These are phyloP conservation scores for Micrasema minimum DNA, from an alignment of 1,140 invertebrate species.

Conservation along the genomic window DNA sequence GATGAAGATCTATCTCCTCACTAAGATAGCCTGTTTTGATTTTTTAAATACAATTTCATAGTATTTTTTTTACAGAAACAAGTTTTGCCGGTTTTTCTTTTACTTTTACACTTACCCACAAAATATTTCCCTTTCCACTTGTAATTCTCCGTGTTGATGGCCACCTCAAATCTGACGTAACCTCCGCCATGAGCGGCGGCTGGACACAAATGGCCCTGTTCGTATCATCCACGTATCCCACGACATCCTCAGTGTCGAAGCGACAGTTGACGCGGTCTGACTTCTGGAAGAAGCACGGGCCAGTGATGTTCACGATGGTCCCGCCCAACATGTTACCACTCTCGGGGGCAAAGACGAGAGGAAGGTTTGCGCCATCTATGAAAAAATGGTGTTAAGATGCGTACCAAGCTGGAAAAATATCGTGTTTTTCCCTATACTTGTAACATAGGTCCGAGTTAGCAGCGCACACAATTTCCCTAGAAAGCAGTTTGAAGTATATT, in stretches of 20 bases:
- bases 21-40: too few species aligned
- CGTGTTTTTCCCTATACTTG: too few species aligned
- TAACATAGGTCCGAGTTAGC: too few species aligned
- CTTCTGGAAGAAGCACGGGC: constrained; percentile 83
- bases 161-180: constrained; percentile 88
- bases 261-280: constrained; percentile 81
- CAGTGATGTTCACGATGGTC: constrained; percentile 93
- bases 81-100: too few species aligned
- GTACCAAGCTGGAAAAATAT: too few species aligned
- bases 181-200: constrained; percentile 90
- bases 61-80: too few species aligned
- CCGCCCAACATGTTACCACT: constrained; percentile 96
- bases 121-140: constrained; percentile 94
- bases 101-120: constrained; percentile 74
- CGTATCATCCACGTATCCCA: constrained; percentile 77
- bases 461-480: too few species aligned
- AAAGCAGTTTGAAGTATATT: too few species aligned
- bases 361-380: constrained; percentile 80
- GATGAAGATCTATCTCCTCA: too few species aligned
- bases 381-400: too few species aligned
- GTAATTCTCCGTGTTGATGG: constrained; percentile 83
- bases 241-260: constrained; percentile 82
- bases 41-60: too few species aligned
- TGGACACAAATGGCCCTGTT: constrained; percentile 92
- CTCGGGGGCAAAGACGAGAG: constrained; percentile 89